Base-by-base conservation (phyloP, 1,140 invertebrate genomes). In the Megalonaias nervosa region DNA sequence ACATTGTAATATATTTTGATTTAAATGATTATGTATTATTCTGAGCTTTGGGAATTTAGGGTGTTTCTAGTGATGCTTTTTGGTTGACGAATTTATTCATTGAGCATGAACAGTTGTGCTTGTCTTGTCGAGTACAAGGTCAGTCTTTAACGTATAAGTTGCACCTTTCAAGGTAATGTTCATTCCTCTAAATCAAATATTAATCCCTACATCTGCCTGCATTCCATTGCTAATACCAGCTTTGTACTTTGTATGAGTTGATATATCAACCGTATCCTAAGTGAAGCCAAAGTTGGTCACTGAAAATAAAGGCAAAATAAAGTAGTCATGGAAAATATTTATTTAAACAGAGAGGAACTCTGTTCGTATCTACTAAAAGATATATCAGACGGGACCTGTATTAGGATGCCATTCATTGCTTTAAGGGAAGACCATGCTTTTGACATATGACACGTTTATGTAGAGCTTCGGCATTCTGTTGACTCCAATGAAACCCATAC, bases 101-200 rank as follows among this genome's bases (percentile, higher is more conserved):
- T 5, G 5, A 2, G 5, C 31, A 31, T 1, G 31, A 31, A 31
- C 5, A 31, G 5, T 5, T 31, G 31, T 5, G 31, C 5, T 31
- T 31, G 31, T 31, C 2, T 31, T 31, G 31, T 31, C 5, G 31
- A 31, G 31, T 31, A 31, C 31, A 61, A 4, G 21, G 21, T 61
- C 2, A 61, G 2, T 19, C 17, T 61, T 17, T 56, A 17, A 71
- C 21, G 68, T n/a, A 62, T 6, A 15, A 0, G 58, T 75, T 11
- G 70, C 93, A 98, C 97, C 95, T 92, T 93, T 94, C 72, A 99
- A 93, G 48, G 98, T 98, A 80, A 99, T 96, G 91, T 99, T 99
- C 89, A 99, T 96, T 90, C 98, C 97, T 86, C 95, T 95, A 16
- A 99, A 93, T 48, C 98, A 98, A 82, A 99, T 96, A 87, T 96